Conservation (phyloP, 2,797 vertebrate genomes). For the Pseudomugil gertrudae region DNA sequence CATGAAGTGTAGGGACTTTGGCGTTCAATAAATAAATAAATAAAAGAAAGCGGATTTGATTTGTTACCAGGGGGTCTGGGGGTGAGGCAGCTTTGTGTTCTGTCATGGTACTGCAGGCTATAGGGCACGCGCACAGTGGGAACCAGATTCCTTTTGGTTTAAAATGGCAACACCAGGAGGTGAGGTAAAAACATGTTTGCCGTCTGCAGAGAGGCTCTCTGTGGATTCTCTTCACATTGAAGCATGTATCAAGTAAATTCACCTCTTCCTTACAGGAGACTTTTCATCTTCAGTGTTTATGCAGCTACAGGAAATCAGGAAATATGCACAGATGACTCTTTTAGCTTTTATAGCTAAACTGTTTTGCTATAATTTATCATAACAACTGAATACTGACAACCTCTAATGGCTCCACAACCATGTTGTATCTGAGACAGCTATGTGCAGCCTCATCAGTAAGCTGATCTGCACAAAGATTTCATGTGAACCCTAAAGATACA, state of each 20-base stretch:
- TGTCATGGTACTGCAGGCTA: slow-evolving; percentile 6
- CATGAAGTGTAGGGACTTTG: not conserved
- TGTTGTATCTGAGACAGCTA: no score
- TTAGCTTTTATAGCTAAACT: not conserved
- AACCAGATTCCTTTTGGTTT: no score
- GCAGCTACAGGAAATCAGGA: not conserved
- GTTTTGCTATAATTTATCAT: not conserved
- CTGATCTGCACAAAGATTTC: no score
- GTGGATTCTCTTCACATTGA: no score
- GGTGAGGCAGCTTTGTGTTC: not conserved
- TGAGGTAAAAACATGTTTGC: no score
- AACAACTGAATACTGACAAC: not conserved
- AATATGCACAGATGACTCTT: not conserved
- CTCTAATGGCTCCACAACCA: not conserved
- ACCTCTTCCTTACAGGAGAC: not conserved
- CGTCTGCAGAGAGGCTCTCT: no score
- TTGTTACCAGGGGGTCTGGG: not conserved
- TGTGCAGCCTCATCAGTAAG: no score
- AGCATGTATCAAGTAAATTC: not conserved
- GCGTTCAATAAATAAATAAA: not conserved
- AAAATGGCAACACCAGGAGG: no score
- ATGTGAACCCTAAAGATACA: no score
- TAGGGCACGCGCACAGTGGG: not conserved
- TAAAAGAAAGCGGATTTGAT: not conserved
- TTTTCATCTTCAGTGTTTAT: not conserved